These are phyloP conservation scores for Zophobas atratus DNA, from an alignment of 1,140 invertebrate genomes.

Conservation along the genomic window DNA sequence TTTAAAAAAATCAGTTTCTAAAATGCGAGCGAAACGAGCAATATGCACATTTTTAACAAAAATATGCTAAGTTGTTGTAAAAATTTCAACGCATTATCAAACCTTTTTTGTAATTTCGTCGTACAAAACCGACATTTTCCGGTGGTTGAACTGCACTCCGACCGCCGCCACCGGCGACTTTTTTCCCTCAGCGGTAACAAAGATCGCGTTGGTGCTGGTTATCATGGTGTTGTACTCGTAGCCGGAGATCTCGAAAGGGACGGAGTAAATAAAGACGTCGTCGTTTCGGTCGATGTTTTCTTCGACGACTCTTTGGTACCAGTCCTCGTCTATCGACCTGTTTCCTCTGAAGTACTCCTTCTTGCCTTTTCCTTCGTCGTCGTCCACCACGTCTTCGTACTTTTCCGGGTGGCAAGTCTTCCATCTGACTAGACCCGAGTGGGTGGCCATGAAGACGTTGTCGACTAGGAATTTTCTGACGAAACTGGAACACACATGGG, in stretches of 20 bases:
- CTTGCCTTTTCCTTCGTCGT: slow-evolving; percentile 51
- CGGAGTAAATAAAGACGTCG: slow-evolving; percentile 89
- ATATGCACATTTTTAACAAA: too few species aligned
- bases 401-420: slow-evolving; percentile 68
- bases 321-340: slow-evolving; percentile 89
- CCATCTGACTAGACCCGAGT: slow-evolving; percentile 90
- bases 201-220: slow-evolving; percentile 89
- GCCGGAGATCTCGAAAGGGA: slow-evolving; percentile 78
- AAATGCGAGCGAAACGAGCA: too few species aligned
- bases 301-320: slow-evolving; percentile 94
- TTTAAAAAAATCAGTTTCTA: too few species aligned
- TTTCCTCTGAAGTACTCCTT: slow-evolving; percentile 70
- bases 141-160: slow-evolving; percentile 89
- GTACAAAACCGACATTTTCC: slow-evolving; percentile 75
- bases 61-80: too few species aligned
- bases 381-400: slow-evolving; percentile 52
- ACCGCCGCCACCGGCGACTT: slow-evolving; percentile 89
- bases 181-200: slow-evolving; percentile 75
- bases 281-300: slow-evolving; percentile 79
- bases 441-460: slow-evolving; percentile 84
- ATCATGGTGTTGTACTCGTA: slow-evolving; percentile 79
- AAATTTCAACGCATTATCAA: not conserved
- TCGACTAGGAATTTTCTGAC: slow-evolving; percentile 53
- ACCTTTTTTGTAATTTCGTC: slow-evolving; percentile 78
- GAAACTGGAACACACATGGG: slow-evolving; percentile 47